Conservation (phyloP, 2,113 vertebrate species). For the Amblyornis subalaris region DNA sequence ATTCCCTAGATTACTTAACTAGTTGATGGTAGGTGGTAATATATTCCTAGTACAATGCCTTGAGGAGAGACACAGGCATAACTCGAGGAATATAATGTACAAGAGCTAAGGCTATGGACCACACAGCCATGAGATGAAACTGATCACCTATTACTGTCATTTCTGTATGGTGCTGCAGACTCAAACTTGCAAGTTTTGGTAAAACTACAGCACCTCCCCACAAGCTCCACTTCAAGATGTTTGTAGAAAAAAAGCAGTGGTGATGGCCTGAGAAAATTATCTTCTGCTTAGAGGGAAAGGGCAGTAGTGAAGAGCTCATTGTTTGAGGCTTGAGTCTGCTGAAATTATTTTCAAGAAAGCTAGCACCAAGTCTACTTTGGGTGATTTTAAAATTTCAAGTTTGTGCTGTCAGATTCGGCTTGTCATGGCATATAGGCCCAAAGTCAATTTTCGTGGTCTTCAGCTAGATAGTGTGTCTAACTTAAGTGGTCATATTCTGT, state of each 20-base stretch:
- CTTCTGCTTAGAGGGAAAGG: not conserved
- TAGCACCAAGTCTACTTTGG: not conserved
- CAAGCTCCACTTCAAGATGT: not conserved
- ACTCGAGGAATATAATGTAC: not conserved
- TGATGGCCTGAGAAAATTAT: not conserved
- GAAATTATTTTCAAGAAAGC: not conserved
- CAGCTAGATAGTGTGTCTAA: accelerated
- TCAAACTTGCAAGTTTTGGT: not conserved
- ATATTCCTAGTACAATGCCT: not conserved
- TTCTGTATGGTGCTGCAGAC: not conserved
- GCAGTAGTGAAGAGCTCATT: accelerated
- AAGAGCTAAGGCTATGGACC: not conserved
- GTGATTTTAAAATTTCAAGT: not conserved
- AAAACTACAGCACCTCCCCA: not conserved
- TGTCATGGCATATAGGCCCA: not conserved
- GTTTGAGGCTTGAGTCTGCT: not conserved
- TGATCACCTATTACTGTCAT: accelerated
- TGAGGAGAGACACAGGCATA: not conserved
- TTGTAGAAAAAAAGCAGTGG: not conserved
- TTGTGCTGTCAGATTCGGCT: not conserved
- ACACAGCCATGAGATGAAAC: not conserved
- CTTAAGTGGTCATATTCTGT: not conserved
- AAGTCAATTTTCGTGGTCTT: not conserved
- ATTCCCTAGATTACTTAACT: not conserved
- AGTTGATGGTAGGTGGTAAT: accelerated